These are phyloP conservation scores for Latheticus oryzae DNA, from an alignment of 2,888 invertebrate species.

Conservation along the genomic window DNA sequence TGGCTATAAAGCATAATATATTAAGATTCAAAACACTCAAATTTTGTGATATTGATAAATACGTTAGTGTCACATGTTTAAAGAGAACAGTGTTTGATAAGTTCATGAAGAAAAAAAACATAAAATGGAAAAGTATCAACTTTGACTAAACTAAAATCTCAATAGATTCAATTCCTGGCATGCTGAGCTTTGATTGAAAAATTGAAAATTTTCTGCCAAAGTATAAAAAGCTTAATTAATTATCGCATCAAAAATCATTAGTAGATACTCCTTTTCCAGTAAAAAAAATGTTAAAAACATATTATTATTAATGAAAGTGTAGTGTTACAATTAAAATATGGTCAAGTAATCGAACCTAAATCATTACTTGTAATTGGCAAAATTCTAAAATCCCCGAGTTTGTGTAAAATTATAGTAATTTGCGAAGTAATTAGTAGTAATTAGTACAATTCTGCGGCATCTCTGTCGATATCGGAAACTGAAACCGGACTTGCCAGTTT, in stretches of 20 bases:
- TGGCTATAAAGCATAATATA: neutral
- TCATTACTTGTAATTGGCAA: conserved; percentile 61
- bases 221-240: too few species aligned
- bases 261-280: conserved; percentile 3
- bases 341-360: conserved; percentile 56
- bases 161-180: too few species aligned
- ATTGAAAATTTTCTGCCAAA: too few species aligned
- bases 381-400: conserved; percentile 37
- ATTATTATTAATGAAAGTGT: conserved; percentile 35
- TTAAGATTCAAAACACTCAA: too few species aligned
- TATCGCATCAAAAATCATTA: too few species aligned
- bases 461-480: conserved; percentile 26
- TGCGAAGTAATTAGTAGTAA: conserved; percentile 54
- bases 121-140: too few species aligned
- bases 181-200: too few species aligned
- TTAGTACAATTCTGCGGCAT: conserved; percentile 17
- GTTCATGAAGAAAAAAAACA: too few species aligned
- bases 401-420: conserved; percentile 52
- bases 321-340: conserved; percentile 52
- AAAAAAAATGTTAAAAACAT: neutral
- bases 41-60: too few species aligned
- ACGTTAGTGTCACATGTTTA: too few species aligned
- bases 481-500: conserved; percentile 27
- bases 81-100: too few species aligned
- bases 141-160: too few species aligned